Evolutionary conservation across 92 coral and sea anemone species (phyloP).

Genomic region (Epizoanthus ramosus): DNA sequence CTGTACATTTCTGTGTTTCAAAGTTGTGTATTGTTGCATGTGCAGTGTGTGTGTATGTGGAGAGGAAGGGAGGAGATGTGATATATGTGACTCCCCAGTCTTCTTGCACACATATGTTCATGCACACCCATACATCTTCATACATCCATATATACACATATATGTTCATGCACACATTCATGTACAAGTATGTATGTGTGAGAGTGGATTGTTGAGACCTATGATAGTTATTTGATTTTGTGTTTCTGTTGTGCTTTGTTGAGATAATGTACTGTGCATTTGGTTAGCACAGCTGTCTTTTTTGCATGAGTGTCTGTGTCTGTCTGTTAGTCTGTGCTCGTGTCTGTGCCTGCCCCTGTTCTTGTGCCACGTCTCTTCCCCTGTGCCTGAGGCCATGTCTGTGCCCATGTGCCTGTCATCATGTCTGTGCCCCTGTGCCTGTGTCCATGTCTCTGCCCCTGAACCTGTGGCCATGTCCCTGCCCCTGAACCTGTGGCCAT

Average conservation of each 20-base stretch:
- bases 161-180: background rate
- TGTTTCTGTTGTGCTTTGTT: background rate
- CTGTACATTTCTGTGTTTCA: constrained; percentile 6
- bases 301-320: background rate
- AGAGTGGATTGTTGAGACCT: too few relatives aligned
- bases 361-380: too few relatives aligned
- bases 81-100: background rate
- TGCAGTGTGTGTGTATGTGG: background rate
- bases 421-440: background rate
- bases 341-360: too few relatives aligned
- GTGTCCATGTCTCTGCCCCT: background rate
- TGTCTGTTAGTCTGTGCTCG: background rate
- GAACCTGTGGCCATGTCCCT: background rate
- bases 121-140: background rate
- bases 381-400: too few relatives aligned
- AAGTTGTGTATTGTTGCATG: background rate
- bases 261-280: background rate
- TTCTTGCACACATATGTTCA: background rate
- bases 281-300: background rate
- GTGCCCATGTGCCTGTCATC: background rate
- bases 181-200: too few relatives aligned
- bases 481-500: background rate
- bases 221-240: too few relatives aligned
- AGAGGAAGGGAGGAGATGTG: background rate
- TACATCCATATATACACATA: too few relatives aligned